A percentile compares a stretch with the other conserved stretches of the same genome.
These are phyloP conservation scores for Petrocephalus microphthalmus DNA, from an alignment of 2,113 vertebrate genomes.

Conservation along the genomic window DNA sequence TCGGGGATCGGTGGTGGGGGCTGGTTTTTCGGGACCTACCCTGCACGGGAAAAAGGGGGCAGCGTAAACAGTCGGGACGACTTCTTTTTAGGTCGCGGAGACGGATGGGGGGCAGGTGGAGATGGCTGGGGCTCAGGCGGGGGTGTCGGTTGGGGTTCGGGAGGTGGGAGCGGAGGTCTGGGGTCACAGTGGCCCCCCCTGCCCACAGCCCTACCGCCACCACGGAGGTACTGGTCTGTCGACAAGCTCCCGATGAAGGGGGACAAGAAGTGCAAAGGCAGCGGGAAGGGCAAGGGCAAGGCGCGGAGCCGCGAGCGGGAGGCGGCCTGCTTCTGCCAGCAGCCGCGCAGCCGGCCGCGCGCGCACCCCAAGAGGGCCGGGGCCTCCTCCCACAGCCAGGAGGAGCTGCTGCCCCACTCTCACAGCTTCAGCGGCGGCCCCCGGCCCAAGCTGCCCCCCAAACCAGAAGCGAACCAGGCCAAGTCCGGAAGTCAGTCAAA, in stretches of 20 bases:
- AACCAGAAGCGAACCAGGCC: conserved; percentile 59
- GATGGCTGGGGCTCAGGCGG: conserved; percentile 64
- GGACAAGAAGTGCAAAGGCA: conserved; percentile 67
- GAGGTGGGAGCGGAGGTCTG: conserved; percentile 62
- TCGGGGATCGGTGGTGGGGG: conserved; percentile 64
- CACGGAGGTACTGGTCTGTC: conserved; percentile 80
- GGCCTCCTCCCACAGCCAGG: conserved; percentile 68
- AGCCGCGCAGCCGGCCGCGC: conserved; percentile 63
- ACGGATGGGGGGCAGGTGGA: conserved; percentile 55
- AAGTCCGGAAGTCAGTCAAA: conserved; percentile 84
- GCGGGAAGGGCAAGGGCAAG: conserved; percentile 61
- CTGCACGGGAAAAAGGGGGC: conserved; percentile 72
- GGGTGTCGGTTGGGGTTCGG: conserved; percentile 63
- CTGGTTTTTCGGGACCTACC: conserved; percentile 81
- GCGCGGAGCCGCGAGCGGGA: conserved; percentile 55
- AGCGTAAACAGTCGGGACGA: conserved; percentile 69
- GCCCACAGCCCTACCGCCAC: conserved; percentile 66
- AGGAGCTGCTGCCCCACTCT: conserved; percentile 75
- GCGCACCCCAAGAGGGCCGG: conserved; percentile 55
- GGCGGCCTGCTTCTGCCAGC: conserved; percentile 67
- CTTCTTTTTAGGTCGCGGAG: conserved; percentile 57
- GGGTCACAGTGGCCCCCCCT: conserved; percentile 62
- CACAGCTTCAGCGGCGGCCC: conserved; percentile 65
- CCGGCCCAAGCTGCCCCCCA: conserved; percentile 60
- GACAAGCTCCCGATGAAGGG: conserved; percentile 81